Percentiles rank a stretch among this genome's conserved stretches.
Conservation (phyloP, 2,797 vertebrate species). For the Spinus olivaceus region DNA sequence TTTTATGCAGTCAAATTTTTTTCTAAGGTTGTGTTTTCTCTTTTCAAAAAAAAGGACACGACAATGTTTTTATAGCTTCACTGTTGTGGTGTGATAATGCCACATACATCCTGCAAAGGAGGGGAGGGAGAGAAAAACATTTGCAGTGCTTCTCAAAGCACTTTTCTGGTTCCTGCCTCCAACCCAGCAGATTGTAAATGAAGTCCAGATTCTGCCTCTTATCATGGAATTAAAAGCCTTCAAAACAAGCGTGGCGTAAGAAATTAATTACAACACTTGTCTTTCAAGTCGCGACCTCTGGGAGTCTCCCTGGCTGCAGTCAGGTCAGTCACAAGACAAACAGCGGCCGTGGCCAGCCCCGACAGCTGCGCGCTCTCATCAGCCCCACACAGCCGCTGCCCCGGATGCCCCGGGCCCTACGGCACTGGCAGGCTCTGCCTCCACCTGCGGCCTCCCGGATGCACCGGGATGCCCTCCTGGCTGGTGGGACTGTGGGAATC, state of each 20-base stretch:
- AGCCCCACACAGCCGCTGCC: not conserved
- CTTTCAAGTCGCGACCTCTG: slow-evolving; percentile 38
- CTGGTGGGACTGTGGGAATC: not conserved
- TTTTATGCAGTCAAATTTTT: not conserved
- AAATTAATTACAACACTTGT: slow-evolving; percentile 39
- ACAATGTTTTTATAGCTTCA: slow-evolving; percentile 16
- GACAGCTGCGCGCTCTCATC: not conserved
- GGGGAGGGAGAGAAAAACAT: not conserved
- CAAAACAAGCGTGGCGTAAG: slow-evolving; percentile 6
- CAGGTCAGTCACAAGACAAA: slow-evolving; percentile 23
- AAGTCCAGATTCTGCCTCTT: slow-evolving; percentile 22
- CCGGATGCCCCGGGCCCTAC: not conserved
- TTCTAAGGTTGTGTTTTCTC: not conserved
- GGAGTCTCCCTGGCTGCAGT: slow-evolving; percentile 29
- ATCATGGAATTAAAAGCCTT: slow-evolving; percentile 21
- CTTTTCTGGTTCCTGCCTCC: slow-evolving; percentile 28
- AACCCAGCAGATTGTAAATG: not conserved
- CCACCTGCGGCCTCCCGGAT: not conserved
- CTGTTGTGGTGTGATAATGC: not conserved
- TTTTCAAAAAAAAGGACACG: not conserved
- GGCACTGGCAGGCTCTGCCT: not conserved
- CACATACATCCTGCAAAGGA: not conserved
- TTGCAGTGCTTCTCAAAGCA: slow-evolving; percentile 7
- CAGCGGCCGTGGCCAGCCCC: not conserved
- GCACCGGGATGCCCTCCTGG: not conserved